Conservation (phyloP, 2,797 vertebrate genomes). For the Coracias cyanogaster region DNA sequence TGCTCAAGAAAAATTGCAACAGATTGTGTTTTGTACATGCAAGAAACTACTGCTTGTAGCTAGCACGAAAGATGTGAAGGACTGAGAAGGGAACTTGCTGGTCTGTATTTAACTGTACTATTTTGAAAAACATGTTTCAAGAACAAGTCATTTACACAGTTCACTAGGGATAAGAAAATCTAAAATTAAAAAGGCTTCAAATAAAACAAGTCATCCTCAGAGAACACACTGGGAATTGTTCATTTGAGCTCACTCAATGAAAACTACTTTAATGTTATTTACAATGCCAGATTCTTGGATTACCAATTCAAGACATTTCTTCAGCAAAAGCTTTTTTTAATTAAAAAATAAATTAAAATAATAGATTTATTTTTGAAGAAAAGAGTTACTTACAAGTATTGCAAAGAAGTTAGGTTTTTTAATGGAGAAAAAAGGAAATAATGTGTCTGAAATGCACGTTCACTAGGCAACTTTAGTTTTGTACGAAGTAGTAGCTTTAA, state of each 20-base stretch:
- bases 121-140: not conserved
- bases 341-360: not conserved
- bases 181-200: not conserved
- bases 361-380: not conserved
- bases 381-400: not conserved
- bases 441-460: not conserved
- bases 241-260: not conserved
- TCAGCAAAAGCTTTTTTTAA: not conserved
- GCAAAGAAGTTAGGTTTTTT: not conserved
- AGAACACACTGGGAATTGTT: not conserved
- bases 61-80: not conserved
- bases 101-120: not conserved
- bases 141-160: not conserved
- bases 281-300: not conserved
- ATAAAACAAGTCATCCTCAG: not conserved
- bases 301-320: not conserved
- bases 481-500: not conserved
- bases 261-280: not conserved
- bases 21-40: not conserved
- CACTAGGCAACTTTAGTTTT: not conserved
- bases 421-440: not conserved
- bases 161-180: not conserved
- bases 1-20: slow-evolving; percentile 1
- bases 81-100: not conserved
- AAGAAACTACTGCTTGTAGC: not conserved